These are phyloP conservation scores for Antedon mediterranea DNA, from an alignment of 53 echinoderm and acorn worm genomes.

Conservation along the genomic window DNA sequence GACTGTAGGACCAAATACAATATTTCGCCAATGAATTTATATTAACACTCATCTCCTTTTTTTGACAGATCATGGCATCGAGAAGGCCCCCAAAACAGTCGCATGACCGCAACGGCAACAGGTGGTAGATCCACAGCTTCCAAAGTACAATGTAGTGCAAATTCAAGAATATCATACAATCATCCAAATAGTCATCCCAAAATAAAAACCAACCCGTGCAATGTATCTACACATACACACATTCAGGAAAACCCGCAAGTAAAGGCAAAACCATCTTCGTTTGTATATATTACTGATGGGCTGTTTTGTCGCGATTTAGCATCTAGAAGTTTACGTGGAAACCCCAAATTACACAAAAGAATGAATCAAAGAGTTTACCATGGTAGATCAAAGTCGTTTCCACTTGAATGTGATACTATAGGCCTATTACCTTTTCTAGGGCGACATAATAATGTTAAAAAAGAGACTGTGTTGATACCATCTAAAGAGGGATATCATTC, in stretches of 20 bases:
- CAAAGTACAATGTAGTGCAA: background rate
- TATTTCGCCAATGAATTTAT: too few species aligned
- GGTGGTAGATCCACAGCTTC: too few species aligned
- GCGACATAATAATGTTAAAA: background rate
- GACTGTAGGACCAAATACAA: too few species aligned
- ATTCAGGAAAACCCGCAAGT: background rate
- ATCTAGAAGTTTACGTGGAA: slow-evolving; percentile 43
- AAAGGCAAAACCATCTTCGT: background rate
- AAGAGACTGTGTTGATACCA: slow-evolving; percentile 13
- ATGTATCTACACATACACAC: background rate
- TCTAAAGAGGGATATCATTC: slow-evolving; percentile 41
- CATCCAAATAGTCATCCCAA: background rate
- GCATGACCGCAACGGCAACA: too few species aligned
- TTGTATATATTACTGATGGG: slow-evolving; percentile 13
- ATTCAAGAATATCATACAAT: background rate
- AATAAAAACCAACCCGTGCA: background rate
- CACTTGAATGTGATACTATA: background rate
- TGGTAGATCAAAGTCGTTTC: background rate
- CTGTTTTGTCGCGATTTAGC: slow-evolving; percentile 30
- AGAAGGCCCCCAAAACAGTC: too few species aligned
- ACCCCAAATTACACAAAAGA: slow-evolving; percentile 24
- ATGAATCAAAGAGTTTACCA: background rate
- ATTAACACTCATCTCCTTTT: too few species aligned
- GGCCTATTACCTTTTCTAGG: background rate
- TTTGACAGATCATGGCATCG: too few species aligned